Evolutionary conservation across 2,113 vertebrate species (phyloP).

Genomic region (Castor canadensis): DNA sequence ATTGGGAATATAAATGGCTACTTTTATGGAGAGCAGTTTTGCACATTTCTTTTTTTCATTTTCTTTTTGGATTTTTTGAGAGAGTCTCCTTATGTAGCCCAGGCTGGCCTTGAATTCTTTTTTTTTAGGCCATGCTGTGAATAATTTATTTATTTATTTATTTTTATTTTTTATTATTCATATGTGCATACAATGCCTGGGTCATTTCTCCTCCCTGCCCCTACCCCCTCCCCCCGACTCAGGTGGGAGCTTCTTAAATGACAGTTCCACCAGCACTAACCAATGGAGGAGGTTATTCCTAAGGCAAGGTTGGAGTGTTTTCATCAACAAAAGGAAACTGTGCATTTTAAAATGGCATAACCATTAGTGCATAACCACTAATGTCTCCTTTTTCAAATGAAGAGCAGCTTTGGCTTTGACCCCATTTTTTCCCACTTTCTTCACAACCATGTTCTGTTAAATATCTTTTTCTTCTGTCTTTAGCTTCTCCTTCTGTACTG

Average conservation of each 20-base stretch:
- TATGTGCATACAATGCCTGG: too few species aligned
- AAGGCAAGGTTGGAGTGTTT: neutral
- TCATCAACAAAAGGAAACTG: neutral
- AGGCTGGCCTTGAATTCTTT: too few species aligned
- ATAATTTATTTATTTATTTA: too few species aligned
- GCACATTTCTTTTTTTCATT: too few species aligned
- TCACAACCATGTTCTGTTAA: neutral
- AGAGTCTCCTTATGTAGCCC: too few species aligned
- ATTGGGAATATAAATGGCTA: neutral
- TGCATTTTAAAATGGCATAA: neutral
- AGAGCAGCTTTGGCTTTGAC: neutral
- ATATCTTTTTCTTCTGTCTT: neutral
- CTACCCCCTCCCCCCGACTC: too few species aligned
- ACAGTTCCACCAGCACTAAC: neutral
- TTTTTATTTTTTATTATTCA: too few species aligned
- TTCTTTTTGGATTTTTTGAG: too few species aligned
- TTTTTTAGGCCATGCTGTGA: too few species aligned
- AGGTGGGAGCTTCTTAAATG: conserved; percentile 20
- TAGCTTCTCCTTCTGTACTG: neutral
- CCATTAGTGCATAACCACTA: too few species aligned
- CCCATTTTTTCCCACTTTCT: neutral
- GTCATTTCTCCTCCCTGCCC: too few species aligned
- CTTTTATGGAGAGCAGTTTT: neutral
- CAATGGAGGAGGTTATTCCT: neutral
- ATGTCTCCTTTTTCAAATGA: neutral